Base-by-base conservation (phyloP, 2,113 vertebrate genomes). In the Lamprotornis superbus region DNA sequence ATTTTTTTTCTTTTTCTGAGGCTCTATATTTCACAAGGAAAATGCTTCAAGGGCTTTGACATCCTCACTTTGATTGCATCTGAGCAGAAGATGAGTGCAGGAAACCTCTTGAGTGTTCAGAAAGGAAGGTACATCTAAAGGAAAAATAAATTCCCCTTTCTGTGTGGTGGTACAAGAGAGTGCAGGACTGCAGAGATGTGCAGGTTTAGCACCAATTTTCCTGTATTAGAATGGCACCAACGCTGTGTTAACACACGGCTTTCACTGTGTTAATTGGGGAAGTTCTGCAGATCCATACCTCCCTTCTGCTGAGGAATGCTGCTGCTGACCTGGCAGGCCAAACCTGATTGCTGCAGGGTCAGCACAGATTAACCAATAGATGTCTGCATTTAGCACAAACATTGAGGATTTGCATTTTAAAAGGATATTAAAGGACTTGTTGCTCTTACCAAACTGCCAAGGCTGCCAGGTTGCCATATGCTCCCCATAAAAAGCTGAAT, bases 171-270 rank as follows among this genome's bases (percentile, higher is more conserved):
- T 30, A n/a, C 11, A 22, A 71, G 64, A 57, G 14, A 47, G 28
- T 8, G 30, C 6, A 6, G 49, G 30, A 18, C 42, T 63, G 71
- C 12, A 31, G 5, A 20, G 61, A 69, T 16, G 24, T 15, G 37
- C 21, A 31, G 16, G 20, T 35, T 53, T 81, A 67, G 37, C 7
- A 27, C 15, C 17, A 5, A 9, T 49, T 69, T 52, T 37, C 28
- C n/a, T 67, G 50, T 3, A 2, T 39, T 44, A 25, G 35, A 24
- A 12, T 0, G 3, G 10, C 18, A 33, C 16, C 44, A 63, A 8
- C 33, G 8, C 14, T 42, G 40, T 42, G 40, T 15, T 42, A 42
- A 15, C 40, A 42, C 40, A 6, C 15, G 0, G 10, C 12, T 53
- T 57, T 57, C 40, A 12, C 13, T 2, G 40, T 1, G 27, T 15